A percentile compares a stretch with the other conserved stretches of the same genome.
These are phyloP conservation scores for Pseudomugil gertrudae DNA, from an alignment of 2,797 vertebrate genomes.

Conservation along the genomic window DNA sequence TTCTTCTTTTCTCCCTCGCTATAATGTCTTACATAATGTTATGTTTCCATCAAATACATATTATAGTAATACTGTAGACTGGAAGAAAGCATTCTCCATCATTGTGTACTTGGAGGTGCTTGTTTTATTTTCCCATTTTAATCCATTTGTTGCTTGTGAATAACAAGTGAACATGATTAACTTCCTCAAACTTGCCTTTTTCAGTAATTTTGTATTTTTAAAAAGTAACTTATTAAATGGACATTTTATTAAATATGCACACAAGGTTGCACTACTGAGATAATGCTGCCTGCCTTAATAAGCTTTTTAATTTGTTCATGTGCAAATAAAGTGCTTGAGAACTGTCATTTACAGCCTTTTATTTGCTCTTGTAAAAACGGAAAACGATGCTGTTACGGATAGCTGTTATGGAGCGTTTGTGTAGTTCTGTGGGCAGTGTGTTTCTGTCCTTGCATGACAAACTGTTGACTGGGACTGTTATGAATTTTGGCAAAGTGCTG, in stretches of 20 bases:
- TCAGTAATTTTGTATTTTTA: constrained; percentile 14
- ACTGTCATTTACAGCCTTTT: constrained; percentile 57
- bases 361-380: constrained; percentile 49
- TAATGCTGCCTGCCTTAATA: constrained; percentile 27
- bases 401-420: constrained; percentile 31
- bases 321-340: constrained; percentile 63
- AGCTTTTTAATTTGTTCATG: constrained; percentile 65
- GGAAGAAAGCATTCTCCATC: neutral
- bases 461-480: constrained; percentile 26
- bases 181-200: constrained; percentile 13
- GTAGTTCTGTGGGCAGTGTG: constrained; percentile 1
- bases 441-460: neutral
- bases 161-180: neutral
- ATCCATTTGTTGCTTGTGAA: neutral
- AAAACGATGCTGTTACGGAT: constrained; percentile 40
- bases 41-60: neutral
- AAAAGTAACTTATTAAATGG: constrained; percentile 46
- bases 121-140: neutral
- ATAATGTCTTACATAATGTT: neutral
- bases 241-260: constrained; percentile 31
- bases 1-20: too few relatives aligned
- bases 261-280: constrained; percentile 15
- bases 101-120: too few relatives aligned
- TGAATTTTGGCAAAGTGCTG: constrained; percentile 13
- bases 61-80: neutral